These are phyloP conservation scores for Proisotoma minuta DNA, from an alignment of 2,888 invertebrate species.

Conservation along the genomic window DNA sequence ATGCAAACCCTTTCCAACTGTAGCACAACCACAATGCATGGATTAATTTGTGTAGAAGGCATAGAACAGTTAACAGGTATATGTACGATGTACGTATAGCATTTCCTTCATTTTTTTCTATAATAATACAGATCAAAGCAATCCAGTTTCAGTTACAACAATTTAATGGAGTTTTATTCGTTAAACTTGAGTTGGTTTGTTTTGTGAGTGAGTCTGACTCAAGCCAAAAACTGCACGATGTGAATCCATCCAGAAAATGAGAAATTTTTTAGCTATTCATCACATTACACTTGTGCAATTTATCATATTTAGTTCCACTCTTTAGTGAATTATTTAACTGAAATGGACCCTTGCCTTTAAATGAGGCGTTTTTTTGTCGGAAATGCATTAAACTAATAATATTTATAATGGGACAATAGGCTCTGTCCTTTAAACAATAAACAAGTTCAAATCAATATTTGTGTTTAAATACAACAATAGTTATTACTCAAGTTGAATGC, in stretches of 20 bases:
- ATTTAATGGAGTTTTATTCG: background rate
- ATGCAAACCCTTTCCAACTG: background rate
- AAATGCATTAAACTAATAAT: background rate
- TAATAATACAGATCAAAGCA: background rate
- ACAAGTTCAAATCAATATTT: background rate
- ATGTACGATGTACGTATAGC: background rate
- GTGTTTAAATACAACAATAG: background rate
- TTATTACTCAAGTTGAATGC: too few species aligned
- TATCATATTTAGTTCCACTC: background rate
- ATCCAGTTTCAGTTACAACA: constrained; percentile 2
- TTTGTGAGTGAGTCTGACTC: background rate
- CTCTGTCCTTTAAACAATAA: background rate
- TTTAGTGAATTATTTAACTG: background rate
- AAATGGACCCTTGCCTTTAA: too few species aligned
- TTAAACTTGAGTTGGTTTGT: background rate
- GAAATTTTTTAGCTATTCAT: constrained; percentile 5
- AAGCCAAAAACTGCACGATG: constrained; percentile 2
- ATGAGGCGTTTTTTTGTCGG: too few species aligned
- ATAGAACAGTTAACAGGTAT: background rate
- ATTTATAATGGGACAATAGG: background rate
- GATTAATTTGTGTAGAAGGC: constrained; percentile 4
- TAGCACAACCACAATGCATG: constrained; percentile 8
- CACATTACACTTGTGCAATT: background rate
- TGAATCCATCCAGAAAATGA: constrained; percentile 7
- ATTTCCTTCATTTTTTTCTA: background rate